phyloP scores from a whole-genome alignment of 2,888 invertebrate genomes.

The Melieria picta region DNA sequence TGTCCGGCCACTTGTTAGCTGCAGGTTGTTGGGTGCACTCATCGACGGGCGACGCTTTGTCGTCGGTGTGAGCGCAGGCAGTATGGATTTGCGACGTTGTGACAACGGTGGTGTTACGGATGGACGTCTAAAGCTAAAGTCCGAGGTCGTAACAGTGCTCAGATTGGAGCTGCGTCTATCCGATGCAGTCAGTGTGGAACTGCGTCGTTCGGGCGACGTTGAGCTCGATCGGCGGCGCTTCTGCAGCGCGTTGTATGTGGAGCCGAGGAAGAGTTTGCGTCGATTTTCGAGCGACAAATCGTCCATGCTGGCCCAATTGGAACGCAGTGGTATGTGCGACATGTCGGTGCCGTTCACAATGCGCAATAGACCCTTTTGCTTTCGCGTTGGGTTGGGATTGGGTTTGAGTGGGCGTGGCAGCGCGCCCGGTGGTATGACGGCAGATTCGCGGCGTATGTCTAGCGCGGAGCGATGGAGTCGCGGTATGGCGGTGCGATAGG shows the following conservation, averaged over 20 bases:
- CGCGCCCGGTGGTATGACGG: constrained; percentile 54
- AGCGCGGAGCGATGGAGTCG: constrained; percentile 56
- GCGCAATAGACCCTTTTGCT: constrained; percentile 60
- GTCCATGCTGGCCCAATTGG: constrained; percentile 61
- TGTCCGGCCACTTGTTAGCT: constrained; percentile 26
- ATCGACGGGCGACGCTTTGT: constrained; percentile 41
- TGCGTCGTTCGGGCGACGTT: constrained; percentile 62
- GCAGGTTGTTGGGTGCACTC: constrained; percentile 32
- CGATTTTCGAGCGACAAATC: constrained; percentile 51
- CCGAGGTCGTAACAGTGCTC: constrained; percentile 63
- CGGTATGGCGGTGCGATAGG: constrained; percentile 56
- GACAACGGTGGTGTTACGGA: constrained; percentile 46
- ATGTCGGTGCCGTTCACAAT: constrained; percentile 57
- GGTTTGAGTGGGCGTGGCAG: constrained; percentile 55
- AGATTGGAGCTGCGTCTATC: constrained; percentile 63
- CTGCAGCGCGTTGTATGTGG: constrained; percentile 41
- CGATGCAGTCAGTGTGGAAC: constrained; percentile 63
- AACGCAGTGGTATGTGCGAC: constrained; percentile 54
- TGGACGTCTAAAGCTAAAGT: constrained; percentile 61
- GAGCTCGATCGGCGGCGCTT: constrained; percentile 59
- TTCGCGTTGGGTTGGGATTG: constrained; percentile 63
- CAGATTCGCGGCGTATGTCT: constrained; percentile 52
- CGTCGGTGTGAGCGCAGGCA: constrained; percentile 37
- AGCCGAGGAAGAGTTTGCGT: constrained; percentile 43
- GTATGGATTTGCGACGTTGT: constrained; percentile 39